A percentile compares a stretch with the other conserved stretches of the same genome.
phyloP scores from a whole-genome alignment of 2,797 vertebrate genomes.

The Malacoctenus gilli region DNA sequence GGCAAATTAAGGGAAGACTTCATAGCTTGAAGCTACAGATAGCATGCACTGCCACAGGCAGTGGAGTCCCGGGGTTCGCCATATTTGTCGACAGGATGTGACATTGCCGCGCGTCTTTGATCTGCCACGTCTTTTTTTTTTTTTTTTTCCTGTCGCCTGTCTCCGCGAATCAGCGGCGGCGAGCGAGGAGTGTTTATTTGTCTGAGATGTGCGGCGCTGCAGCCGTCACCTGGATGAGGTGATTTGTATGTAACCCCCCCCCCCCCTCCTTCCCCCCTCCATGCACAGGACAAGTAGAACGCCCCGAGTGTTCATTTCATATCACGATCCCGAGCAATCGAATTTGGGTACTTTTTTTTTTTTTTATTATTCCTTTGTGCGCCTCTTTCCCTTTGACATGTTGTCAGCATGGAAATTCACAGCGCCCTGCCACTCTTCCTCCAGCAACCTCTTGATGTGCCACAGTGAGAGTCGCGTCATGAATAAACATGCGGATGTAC shows the following conservation, averaged over 20 bases:
- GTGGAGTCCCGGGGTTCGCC: slow-evolving; percentile 36
- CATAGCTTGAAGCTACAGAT: slow-evolving; percentile 39
- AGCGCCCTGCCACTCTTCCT: slow-evolving; percentile 66
- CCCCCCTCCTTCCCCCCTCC: slow-evolving; percentile 9
- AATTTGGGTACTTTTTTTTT: slow-evolving; percentile 61
- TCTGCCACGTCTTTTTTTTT: slow-evolving; percentile 27
- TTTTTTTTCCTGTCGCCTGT: slow-evolving; percentile 39
- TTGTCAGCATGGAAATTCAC: slow-evolving; percentile 66
- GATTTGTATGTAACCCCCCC: slow-evolving; percentile 56
- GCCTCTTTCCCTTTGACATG: slow-evolving; percentile 66
- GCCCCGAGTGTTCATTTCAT: slow-evolving; percentile 57
- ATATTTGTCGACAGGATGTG: slow-evolving; percentile 60
- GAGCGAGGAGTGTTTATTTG: slow-evolving; percentile 47
- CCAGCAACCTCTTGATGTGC: slow-evolving; percentile 69
- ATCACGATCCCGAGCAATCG: slow-evolving; percentile 50
- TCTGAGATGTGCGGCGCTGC: slow-evolving; percentile 36
- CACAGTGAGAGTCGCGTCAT: slow-evolving; percentile 63
- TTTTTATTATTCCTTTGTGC: slow-evolving; percentile 64
- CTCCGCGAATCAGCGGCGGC: slow-evolving; percentile 42
- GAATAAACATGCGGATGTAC: slow-evolving; percentile 73
- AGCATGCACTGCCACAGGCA: slow-evolving; percentile 47
- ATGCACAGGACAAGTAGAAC: slow-evolving; percentile 47
- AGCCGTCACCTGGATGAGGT: slow-evolving; percentile 62
- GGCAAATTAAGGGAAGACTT: slow-evolving; percentile 36
- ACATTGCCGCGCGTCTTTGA: slow-evolving; percentile 55